These are phyloP conservation scores for Atlantisia rogersi DNA, from an alignment of 2,113 vertebrate genomes.

Conservation along the genomic window DNA sequence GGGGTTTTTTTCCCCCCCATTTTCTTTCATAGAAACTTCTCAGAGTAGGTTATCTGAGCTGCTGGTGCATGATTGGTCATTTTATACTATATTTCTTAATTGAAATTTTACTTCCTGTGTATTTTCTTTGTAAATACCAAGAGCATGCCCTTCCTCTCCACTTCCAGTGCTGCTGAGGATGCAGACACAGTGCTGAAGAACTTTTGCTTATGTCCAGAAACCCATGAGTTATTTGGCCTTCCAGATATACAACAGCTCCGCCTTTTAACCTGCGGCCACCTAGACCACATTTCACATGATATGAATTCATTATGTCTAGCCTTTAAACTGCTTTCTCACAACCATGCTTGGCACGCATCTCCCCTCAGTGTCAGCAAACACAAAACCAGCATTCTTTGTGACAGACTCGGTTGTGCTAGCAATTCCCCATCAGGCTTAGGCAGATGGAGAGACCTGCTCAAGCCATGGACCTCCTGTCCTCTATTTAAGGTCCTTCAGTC, in stretches of 20 bases:
- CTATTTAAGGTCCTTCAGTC: neutral
- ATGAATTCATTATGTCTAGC: neutral
- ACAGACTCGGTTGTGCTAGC: neutral
- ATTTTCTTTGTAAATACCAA: neutral
- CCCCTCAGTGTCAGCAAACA: neutral
- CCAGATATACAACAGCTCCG: neutral
- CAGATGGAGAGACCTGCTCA: neutral
- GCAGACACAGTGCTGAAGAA: neutral
- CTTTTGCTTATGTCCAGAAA: neutral
- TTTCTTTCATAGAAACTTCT: neutral
- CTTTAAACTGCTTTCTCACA: neutral
- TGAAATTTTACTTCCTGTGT: neutral
- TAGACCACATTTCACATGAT: neutral
- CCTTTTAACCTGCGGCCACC: neutral
- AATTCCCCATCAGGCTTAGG: neutral
- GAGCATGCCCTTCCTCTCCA: neutral
- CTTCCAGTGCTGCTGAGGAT: neutral
- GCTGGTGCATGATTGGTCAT: neutral
- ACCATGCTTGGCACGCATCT: neutral
- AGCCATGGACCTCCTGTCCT: neutral
- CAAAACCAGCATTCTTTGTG: neutral
- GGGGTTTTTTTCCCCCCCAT: accelerated
- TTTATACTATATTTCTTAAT: neutral
- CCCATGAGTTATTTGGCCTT: neutral
- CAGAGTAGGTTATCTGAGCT: neutral